Conservation (phyloP, 2,888 invertebrate genomes). For the Microplitis deprimator region DNA sequence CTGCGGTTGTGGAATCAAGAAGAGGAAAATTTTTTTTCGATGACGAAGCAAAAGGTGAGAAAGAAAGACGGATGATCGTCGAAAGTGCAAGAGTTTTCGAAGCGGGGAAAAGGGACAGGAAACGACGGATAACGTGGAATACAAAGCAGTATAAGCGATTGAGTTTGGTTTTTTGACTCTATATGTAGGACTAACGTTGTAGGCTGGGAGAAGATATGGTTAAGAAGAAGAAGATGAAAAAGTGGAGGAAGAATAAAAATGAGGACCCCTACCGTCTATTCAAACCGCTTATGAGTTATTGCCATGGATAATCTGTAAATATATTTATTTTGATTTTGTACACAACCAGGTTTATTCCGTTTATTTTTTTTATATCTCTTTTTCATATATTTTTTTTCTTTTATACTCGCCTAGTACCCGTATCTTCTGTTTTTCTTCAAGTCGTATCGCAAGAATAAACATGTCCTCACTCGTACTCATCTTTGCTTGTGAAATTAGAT, state of each 20-base stretch:
- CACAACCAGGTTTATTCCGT: conserved; percentile 62
- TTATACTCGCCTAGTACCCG: neutral
- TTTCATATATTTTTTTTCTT: conserved; percentile 20
- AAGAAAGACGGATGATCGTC: conserved; percentile 42
- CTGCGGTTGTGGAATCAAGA: conserved; percentile 48
- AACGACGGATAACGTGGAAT: conserved; percentile 64
- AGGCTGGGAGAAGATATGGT: conserved; percentile 41
- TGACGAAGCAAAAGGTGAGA: conserved; percentile 37
- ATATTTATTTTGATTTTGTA: conserved; percentile 70
- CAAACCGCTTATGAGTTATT: conserved; percentile 68
- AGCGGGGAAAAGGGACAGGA: conserved; percentile 51
- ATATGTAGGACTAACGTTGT: conserved; percentile 4
- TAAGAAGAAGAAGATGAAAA: conserved; percentile 45
- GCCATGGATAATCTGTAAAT: conserved; percentile 69
- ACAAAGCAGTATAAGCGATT: conserved; percentile 62
- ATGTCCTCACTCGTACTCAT: conserved; percentile 12
- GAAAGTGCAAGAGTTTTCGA: conserved; percentile 48
- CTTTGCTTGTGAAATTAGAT: neutral
- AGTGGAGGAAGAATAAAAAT: conserved; percentile 50
- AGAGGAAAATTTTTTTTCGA: conserved; percentile 47
- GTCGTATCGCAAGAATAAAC: conserved; percentile 32
- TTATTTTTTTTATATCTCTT: conserved; percentile 43
- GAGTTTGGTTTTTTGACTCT: conserved; percentile 43
- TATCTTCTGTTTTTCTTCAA: conserved; percentile 26
- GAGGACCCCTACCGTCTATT: conserved; percentile 69